Base-by-base conservation (phyloP, 2,113 vertebrate species). In the Empidonax traillii region DNA sequence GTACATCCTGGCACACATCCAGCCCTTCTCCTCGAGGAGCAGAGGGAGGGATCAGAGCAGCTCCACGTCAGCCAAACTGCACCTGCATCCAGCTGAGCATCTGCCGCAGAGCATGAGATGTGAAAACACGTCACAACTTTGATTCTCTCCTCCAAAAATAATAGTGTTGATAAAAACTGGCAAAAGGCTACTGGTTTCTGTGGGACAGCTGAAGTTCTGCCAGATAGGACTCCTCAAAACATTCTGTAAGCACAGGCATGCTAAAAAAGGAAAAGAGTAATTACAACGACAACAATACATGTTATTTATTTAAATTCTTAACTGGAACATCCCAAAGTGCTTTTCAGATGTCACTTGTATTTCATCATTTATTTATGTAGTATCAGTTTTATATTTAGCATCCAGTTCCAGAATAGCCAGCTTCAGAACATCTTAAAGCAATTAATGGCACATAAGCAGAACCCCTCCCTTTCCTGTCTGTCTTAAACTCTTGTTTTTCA, bases 291-390 rank as follows among this genome's bases (percentile, higher is more conserved):
- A 95, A 80, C 37, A 75, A 53, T 52, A 83, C 67, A 67, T 35
- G 66, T 66, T 93, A 95, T 95, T 96, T 95, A 93, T 77, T 19
- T 59, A 79, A 85, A 73, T 86, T 75, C 90, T 92, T 90, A 77
- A 72, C 81, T 88, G 79, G 59, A 86, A 79, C 56, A 93, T 65
- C 93, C 90, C 52, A 58, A 92, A 95, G 72, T 44, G 76, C 68
- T 86, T 87, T 94, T 84, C 73, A 65, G 93, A 95, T 95, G 92
- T 94, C 73, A 77, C 93, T 89, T 41, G 69, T 59, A 71, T 90
- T 90, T 90, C 88, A 94, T 95, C 56, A 90, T 93, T 96, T 96
- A 94, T 96, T 97, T 96, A 93, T 94, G 47, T 84, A 78, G 88
- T 63, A 93, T 78, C 61, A 71, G 61, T 78, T 96, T 88, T 93